Base-by-base conservation (phyloP, 2,797 vertebrate genomes). In the Poecilia velifera region DNA sequence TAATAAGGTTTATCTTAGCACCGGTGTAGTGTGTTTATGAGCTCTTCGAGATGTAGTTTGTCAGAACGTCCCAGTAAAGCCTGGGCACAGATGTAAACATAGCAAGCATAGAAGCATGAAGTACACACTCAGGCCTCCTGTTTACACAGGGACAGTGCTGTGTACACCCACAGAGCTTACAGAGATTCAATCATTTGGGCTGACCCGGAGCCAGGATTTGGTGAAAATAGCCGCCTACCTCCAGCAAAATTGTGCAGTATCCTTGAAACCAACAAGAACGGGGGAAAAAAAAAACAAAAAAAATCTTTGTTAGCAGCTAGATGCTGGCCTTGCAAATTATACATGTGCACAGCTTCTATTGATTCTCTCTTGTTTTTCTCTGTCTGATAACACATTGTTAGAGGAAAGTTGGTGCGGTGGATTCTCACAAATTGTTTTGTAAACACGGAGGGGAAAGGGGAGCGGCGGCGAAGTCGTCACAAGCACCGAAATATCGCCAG, bases 361-460 rank as follows among this genome's bases (percentile, higher is more conserved):
- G 94, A 95, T 95, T 94, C 89, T 88, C 88, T 91, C 84, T 91
- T 95, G 93, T 94, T 94, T 95, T 94, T 92, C 90, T 92, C 90
- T 84, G 85, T 94, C 90, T 94, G 91, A 92, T 91, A 92, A 89
- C 88, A 92, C 88, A 88, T 93, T 94, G 92, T 93, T 93, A 89
- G 90, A 90, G 85, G 85, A 89, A 94, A 93, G 92, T 91, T 93
- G 89, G 84, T 92, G 84, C 86, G 80, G 87, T 59, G 73, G 79
- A 87, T 89, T 86, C 73, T 80, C 90, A 89, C 88, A 93, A 92
- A 93, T 90, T 92, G 89, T 93, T 93, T 89, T 90, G 88, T 91
- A 92, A 94, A 94, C 90, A 91, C 77, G 55, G 78, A 83, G 82
- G 13, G 84, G 51, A 79, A 83, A 86, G 82, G 82, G 81, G 68